Base-by-base conservation (phyloP, 2,113 vertebrate species). In the Cinclus mexicanus region DNA sequence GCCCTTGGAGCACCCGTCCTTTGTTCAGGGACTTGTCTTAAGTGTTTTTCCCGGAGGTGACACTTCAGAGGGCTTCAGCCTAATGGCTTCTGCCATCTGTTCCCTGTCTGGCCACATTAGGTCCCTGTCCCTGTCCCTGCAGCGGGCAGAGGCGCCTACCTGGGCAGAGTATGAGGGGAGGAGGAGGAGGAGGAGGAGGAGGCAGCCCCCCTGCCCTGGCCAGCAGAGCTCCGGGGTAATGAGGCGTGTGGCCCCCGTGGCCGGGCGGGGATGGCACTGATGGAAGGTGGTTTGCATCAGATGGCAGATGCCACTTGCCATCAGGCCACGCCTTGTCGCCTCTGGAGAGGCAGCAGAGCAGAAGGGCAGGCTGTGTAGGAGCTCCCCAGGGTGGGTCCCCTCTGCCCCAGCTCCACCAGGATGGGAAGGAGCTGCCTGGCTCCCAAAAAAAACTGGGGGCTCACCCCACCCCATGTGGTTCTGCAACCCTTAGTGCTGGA, bases 211-310 rank as follows among this genome's bases (percentile, higher is more conserved):
- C 68, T 28, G 39, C 16, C 69, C 74, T 6, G 28, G 65, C 76
- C 47, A 15, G 41, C 60, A 4, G 23, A 83, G 72, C 68, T 1
- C 55, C 1, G 5, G 47, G 72, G 67, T 97, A 98, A 98, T 97
- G 97, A 94, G 95, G 95, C 96, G 39, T 95, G 93, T 8, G 75
- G 92, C 89, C 96, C 92, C 92, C 63, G 79, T 96, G 10, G 59
- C 83, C 64, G 53, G 94, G 94, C 9, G 33, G 94, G 83, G 87
- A 46, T 89, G 80, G 89, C 90, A 87, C 97, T 97, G 98, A 98
- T 97, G 97, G 97, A 98, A 97, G 95, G 94, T 97, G 98, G 87
- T 97, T 97, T 97, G 97, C 97, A 95, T 98, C 98, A 98, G 97
- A 97, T 96, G 97, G 98, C 96, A 93, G 93, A 96, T 98, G 98